phyloP scores from a whole-genome alignment of 2,113 vertebrate genomes.

The Nyctibius bracteatus region DNA sequence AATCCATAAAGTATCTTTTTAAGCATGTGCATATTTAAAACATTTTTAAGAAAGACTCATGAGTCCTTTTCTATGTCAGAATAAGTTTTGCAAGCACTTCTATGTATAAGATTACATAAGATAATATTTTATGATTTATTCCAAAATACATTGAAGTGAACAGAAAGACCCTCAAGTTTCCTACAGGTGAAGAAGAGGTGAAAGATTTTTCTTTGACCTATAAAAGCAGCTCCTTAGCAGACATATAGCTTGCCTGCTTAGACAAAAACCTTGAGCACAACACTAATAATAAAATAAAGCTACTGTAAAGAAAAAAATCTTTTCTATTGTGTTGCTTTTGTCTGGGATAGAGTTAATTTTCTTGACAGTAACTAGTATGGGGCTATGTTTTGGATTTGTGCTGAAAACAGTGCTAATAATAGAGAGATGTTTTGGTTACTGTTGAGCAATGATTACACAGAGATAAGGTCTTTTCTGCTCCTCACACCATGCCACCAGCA shows the following conservation, averaged over 20 bases:
- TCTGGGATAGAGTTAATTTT: no score
- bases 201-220: not conserved
- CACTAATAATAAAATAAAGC: not conserved
- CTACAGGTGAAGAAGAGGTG: not conserved
- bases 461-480: no score
- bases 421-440: no score
- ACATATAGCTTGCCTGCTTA: not conserved
- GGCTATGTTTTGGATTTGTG: no score
- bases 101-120: not conserved
- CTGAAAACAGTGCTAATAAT: no score
- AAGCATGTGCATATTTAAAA: not conserved
- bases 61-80: not conserved
- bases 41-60: not conserved
- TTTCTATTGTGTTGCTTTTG: no score
- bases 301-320: not conserved
- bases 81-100: not conserved
- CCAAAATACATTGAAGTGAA: not conserved
- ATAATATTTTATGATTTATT: not conserved
- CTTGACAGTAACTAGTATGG: no score
- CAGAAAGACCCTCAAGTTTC: not conserved
- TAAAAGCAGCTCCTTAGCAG: not conserved
- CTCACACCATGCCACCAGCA: no score
- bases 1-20: not conserved
- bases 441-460: no score
- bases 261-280: not conserved